Evolutionary conservation across 2,888 invertebrate species (phyloP).

Genomic region (Ischnus inquisitorius): DNA sequence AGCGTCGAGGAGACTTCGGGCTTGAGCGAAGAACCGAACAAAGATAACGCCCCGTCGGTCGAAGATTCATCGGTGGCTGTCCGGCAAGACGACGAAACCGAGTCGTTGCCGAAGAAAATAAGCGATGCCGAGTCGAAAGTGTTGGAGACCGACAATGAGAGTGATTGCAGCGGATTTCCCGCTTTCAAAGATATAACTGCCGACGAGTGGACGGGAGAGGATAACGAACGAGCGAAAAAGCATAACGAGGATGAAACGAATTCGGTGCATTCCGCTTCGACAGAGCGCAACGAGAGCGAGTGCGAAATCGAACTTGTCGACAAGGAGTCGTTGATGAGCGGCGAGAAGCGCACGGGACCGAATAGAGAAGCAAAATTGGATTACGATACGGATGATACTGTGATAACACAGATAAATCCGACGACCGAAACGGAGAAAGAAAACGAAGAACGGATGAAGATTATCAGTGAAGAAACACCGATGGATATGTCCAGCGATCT

Average conservation of each 20-base stretch:
- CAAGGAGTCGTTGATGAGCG: conserved; percentile 65
- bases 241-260: conserved; percentile 28
- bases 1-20: conserved; percentile 41
- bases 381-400: conserved; percentile 76
- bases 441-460: conserved; percentile 11
- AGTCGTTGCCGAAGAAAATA: conserved; percentile 9
- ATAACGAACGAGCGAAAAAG: conserved; percentile 33
- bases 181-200: conserved; percentile 78
- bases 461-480: conserved; percentile 41
- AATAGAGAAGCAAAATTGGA: conserved; percentile 59
- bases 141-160: conserved; percentile 60
- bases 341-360: conserved; percentile 54
- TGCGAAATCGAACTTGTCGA: conserved; percentile 71
- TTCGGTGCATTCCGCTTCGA: conserved; percentile 62
- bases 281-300: conserved; percentile 71
- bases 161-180: conserved; percentile 66
- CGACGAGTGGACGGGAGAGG: conserved; percentile 73
- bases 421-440: conserved; percentile 1
- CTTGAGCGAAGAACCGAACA: conserved; percentile 18
- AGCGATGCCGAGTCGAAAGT: conserved; percentile 8
- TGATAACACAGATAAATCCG: conserved; percentile 63
- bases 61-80: neutral
- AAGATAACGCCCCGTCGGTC: neutral
- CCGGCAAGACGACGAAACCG: conserved; percentile 5
- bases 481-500: conserved; percentile 56